A percentile compares a stretch with the other conserved stretches of the same genome.
phyloP scores from a whole-genome alignment of 2,888 invertebrate genomes.

The Cheilosia impressa region DNA sequence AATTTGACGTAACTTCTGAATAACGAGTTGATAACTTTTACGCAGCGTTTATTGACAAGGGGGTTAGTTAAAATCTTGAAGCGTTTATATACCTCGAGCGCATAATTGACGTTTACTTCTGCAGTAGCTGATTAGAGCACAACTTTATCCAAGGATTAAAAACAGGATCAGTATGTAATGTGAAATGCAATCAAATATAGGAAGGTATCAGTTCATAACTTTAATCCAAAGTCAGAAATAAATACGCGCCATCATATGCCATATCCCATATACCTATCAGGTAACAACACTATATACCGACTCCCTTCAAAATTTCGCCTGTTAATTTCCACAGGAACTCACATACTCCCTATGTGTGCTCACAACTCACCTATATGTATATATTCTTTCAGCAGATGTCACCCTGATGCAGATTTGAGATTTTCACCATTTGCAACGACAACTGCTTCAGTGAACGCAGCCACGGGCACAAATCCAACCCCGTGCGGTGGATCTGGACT shows the following conservation, averaged over 20 bases:
- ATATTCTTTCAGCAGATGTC: constrained; percentile 84
- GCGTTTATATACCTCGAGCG: too few species aligned
- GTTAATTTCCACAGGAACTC: not conserved
- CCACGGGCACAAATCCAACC: constrained; percentile 75
- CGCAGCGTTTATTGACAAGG: too few species aligned
- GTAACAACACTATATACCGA: not conserved
- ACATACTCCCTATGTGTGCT: not conserved
- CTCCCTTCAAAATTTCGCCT: not conserved
- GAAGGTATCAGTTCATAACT: constrained; percentile 48
- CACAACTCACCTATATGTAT: not conserved
- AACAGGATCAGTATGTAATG: constrained; percentile 7
- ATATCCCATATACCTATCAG: not conserved
- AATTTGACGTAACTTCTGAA: too few species aligned
- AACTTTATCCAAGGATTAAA: constrained; percentile 3
- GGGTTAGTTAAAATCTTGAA: too few species aligned
- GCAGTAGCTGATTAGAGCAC: not conserved
- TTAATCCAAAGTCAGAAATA: constrained; percentile 63
- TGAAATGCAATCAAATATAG: constrained; percentile 26
- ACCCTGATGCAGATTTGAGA: constrained; percentile 85
- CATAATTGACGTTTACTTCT: too few species aligned
- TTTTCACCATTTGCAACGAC: constrained; percentile 85
- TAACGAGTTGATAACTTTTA: too few species aligned
- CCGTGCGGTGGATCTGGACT: constrained; percentile 80
- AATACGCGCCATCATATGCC: too few species aligned
- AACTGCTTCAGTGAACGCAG: constrained; percentile 69